Base-by-base conservation (phyloP, 2,888 invertebrate species). In the Nomada goodeniana region DNA sequence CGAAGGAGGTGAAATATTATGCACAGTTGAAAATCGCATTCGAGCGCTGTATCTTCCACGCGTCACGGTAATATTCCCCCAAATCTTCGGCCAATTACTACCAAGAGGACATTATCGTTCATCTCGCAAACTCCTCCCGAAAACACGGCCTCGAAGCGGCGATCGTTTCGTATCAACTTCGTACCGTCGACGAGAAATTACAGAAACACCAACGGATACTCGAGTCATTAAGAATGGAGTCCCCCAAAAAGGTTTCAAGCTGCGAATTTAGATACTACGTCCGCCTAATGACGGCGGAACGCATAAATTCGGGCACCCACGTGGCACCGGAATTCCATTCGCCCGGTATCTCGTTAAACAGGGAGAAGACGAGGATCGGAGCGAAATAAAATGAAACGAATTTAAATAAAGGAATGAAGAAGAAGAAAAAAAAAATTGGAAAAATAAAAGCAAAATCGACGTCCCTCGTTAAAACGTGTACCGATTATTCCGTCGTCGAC, bases 271-370 rank as follows among this genome's bases (percentile, higher is more conserved):
- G 73, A 80, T 80, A 78, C 74, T 74, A 59, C 59, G 59, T n/a
- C 53, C 57, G n/a, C 77, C 73, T 77, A 72, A 81, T 68, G 81
- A 77, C 47, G 77, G 64, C 73, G 63, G 64, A 80, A 29, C 67
- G 67, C 70, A 83, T 76, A 81, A 76, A 84, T 83, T 80, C 74
- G 65, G 50, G 81, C 74, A 70, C 71, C 78, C 82, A 82, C 80
- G 80, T 80, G 76, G 80, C 76, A 67, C 70, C 76, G n/a, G 80
- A 76, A 80, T 76, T 80, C 61, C 80, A 61, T 69, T 79, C 69
- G 76, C 76, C 15, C 1, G 73, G 53, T 73, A 73, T 77, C 75
- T 79, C 55, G 70, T 76, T 76, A 76, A 71, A 69, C 61, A 20
- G 63, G 4, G 2, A 3, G n/a, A 36, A 59, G 26, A 26, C 7